Evolutionary conservation across 1,140 invertebrate species (phyloP), one percentile per base, ranked within the genome.

Genomic region (Drosophila tropicalis): DNA sequence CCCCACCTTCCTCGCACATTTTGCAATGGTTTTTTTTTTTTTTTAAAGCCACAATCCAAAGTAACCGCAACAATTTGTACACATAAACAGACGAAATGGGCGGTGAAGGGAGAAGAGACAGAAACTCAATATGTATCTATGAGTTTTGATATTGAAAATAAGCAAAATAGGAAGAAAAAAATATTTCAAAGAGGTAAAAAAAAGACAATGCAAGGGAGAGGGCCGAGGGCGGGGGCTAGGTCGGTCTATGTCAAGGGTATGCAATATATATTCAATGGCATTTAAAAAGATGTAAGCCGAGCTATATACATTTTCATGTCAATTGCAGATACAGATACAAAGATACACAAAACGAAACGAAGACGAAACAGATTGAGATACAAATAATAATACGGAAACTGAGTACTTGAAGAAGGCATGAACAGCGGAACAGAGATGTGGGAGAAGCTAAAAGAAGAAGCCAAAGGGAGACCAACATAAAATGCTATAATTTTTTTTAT

Each of bases 401-500:
- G 56, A 36, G 44, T 12, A 51, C 44, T 51, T 63, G 56, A 55
- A 15, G 34, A 58, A 66, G 64, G 32, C 32, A 13, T 2, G n/a
- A n/a, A 12, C 0, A 36, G 34, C 58, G 5, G 62, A 51, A 17
- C 36, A 17, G 32, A 62, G 7, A 39, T n/a, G n/a, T n/a, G 5
- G 15, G 10, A n/a, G n/a, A 17, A n/a, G n/a, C n/a, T n/a, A n/a
- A n/a, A n/a, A n/a, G n/a, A n/a, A n/a, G 34, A 44, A 61, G 44
- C 55, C n/a, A 58, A 17, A 47, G 70, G 15, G 58, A 61, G 44
- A 47, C 7, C 44, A 29, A 7, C 80, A 80, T 81, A 83, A 82
- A 70, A 76, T 79, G 72, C 80, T 71, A 83, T 76, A 72, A 72
- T 72, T 79, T 79, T 25, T 25, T 76, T 51, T 51, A 83, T 83